A percentile compares a stretch with the other conserved stretches of the same genome.
phyloP scores from a whole-genome alignment of 1,140 invertebrate genomes.

The Pectinophora gossypiella region DNA sequence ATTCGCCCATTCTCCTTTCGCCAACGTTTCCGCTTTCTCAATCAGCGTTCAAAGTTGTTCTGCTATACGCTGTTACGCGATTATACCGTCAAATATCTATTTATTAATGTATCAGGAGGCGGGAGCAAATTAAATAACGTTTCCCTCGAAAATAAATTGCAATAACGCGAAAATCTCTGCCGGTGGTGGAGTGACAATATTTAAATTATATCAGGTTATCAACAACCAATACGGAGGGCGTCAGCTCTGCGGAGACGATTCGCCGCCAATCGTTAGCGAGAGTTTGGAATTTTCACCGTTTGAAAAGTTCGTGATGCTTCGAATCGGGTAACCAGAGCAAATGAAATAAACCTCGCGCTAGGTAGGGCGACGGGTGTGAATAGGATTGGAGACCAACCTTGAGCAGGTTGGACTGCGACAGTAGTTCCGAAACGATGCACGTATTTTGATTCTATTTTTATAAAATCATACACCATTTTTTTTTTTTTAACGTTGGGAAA shows the following conservation, averaged over 20 bases:
- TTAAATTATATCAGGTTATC: conserved; percentile 59
- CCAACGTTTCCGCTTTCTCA: background rate
- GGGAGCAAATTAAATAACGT: conserved; percentile 53
- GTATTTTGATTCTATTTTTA: too few relatives aligned
- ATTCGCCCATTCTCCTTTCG: too few relatives aligned
- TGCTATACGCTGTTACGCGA: background rate
- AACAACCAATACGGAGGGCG: conserved; percentile 40
- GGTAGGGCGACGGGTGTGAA: too few relatives aligned
- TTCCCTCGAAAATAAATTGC: conserved; percentile 61
- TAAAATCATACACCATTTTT: too few relatives aligned
- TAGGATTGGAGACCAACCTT: too few relatives aligned
- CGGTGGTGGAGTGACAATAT: conserved; percentile 48
- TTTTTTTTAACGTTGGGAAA: too few relatives aligned
- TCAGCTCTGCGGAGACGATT: conserved; percentile 7
- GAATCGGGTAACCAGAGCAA: too few relatives aligned
- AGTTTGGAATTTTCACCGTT: conserved; percentile 52
- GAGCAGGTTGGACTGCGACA: too few relatives aligned
- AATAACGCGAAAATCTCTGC: conserved; percentile 50
- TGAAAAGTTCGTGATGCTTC: too few relatives aligned
- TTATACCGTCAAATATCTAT: conserved; percentile 46
- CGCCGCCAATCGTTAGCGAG: conserved; percentile 39
- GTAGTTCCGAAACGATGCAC: too few relatives aligned
- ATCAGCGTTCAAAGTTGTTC: background rate
- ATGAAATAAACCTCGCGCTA: too few relatives aligned
- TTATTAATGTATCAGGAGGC: conserved; percentile 48